Base-by-base conservation (phyloP, 2,888 invertebrate species). In the Pharmacophagus antenor region DNA sequence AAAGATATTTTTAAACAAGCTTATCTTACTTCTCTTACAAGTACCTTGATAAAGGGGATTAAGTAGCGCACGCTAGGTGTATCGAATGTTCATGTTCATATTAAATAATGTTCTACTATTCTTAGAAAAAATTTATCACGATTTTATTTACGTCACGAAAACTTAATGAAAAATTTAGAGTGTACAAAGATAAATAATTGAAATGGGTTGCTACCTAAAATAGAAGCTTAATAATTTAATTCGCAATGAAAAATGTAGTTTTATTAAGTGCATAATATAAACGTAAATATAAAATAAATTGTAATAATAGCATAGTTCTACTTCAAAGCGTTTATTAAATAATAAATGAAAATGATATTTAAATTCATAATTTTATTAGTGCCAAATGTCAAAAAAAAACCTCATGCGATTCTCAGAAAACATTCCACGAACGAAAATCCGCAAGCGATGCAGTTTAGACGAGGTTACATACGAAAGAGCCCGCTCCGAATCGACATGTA, bases 1-100 rank as follows among this genome's bases (percentile, higher is more conserved):
- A 63, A 65, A 66, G 65, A 71, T 78, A 77, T 79, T 77, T 79
- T 72, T 69, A 70, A 68, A 70, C 62, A 63, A 58, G 54, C 67
- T 74, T 77, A 79, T 77, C 79, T 69, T 59, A 60, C 63, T 70
- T 49, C 63, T 66, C 63, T 70, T 68, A 70, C 71, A 76, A 79
- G 77, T 76, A 76, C 65, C 70, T 71, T 73, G 68, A 58, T 57
- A 61, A 56, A 25, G 51, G 58, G 67, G 64, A 69, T 70, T 70
- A 65, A 64, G 67, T 60, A 64, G 67, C 67, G 58, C 67, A 68
- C 66, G 66, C 53, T 61, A 51, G 58, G 59, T 62, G 60, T 64
- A 56, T 56, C 60, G n/a, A n/a, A n/a, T 61, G 58, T 63, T 56
- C 37, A 21, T 21, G 25, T 49, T 41, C 37, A 51, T 54, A 31